Conservation (phyloP, 2,113 vertebrate species). For the Cyanoramphus novaezelandiae region DNA sequence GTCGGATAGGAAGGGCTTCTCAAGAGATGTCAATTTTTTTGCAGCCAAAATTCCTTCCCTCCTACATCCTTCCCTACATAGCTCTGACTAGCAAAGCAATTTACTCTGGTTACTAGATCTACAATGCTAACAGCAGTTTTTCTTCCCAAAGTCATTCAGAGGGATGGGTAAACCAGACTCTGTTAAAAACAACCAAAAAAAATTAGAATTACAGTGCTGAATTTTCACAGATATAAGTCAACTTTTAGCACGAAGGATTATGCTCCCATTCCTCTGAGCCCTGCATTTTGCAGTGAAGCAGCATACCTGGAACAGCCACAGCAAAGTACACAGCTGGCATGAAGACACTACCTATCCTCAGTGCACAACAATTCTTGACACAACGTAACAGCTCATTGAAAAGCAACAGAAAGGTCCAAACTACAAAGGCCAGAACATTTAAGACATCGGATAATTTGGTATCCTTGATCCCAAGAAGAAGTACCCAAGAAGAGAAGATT, state of each 20-base stretch:
- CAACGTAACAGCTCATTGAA: neutral
- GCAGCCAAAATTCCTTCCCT: slow-evolving; percentile 32
- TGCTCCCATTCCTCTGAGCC: neutral
- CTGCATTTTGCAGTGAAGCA: neutral
- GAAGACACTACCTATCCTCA: neutral
- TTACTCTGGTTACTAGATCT: neutral
- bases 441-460: neutral
- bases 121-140: neutral
- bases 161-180: neutral
- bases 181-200: neutral
- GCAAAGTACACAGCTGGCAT: neutral
- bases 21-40: neutral
- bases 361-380: neutral
- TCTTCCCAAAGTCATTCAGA: neutral
- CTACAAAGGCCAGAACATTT: neutral
- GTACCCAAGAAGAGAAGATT: neutral
- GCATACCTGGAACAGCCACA: fast-evolving
- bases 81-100: neutral
- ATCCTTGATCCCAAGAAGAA: neutral
- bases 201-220: neutral
- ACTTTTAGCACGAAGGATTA: neutral
- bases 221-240: neutral
- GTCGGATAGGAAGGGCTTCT: slow-evolving; percentile 10
- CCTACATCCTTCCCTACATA: neutral
- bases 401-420: neutral